Evolutionary conservation across 2,797 vertebrate genomes (phyloP).

Genomic region (Gymnocypris eckloni): DNA sequence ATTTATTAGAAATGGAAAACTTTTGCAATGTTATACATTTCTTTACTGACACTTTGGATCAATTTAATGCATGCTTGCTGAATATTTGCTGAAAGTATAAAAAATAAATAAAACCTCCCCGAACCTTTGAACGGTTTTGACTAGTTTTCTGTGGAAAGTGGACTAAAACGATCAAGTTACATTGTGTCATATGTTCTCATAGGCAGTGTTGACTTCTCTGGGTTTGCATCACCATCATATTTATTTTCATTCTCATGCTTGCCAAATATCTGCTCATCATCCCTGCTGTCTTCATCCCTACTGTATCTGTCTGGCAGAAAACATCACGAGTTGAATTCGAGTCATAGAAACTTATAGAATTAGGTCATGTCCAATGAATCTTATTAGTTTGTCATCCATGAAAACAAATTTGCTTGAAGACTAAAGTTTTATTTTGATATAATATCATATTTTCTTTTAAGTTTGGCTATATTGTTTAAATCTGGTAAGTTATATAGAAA

Average conservation of each 20-base stretch:
- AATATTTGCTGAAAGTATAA: neutral
- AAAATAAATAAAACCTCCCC: neutral
- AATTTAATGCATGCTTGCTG: neutral
- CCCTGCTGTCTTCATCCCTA: slow-evolving; percentile 1
- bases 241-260: slow-evolving; percentile 17
- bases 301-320: neutral
- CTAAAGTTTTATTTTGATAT: neutral
- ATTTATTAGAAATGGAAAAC: neutral
- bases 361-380: neutral
- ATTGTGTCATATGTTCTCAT: neutral
- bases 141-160: neutral
- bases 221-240: neutral
- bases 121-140: neutral
- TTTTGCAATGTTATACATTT: neutral
- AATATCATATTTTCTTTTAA: neutral
- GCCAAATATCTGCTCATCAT: slow-evolving; percentile 16
- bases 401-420: neutral
- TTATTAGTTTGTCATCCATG: neutral
- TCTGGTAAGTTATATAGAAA: neutral
- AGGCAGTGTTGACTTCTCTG: slow-evolving; percentile 11
- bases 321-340: neutral
- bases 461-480: neutral
- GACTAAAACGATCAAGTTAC: neutral
- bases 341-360: neutral
- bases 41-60: neutral